A percentile compares a stretch with the other conserved stretches of the same genome.
Conservation (phyloP, 2,888 invertebrate genomes). For the Morpho achilles region DNA sequence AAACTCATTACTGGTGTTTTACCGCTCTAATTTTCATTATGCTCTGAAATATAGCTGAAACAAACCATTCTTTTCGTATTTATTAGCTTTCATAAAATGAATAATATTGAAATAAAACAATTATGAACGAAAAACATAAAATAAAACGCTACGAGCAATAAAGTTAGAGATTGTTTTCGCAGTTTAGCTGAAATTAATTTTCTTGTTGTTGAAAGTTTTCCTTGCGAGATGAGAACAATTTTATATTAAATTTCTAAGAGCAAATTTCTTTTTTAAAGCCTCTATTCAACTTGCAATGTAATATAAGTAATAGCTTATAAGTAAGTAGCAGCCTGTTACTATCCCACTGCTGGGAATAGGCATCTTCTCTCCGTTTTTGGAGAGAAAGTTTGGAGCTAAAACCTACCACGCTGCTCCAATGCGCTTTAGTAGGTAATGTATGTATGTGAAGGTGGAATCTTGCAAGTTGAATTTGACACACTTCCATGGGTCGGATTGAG, state of each 20-base stretch:
- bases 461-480: too few species aligned
- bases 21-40: conserved; percentile 12
- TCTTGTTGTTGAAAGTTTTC: conserved; percentile 12
- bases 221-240: conserved; percentile 3
- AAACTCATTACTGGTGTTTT: conserved; percentile 13
- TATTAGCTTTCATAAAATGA: conserved; percentile 14
- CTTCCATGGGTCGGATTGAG: too few species aligned
- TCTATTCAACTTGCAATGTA: too few species aligned
- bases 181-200: conserved; percentile 8
- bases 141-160: background rate
- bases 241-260: background rate
- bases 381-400: too few species aligned
- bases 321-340: too few species aligned
- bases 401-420: too few species aligned
- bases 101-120: conserved; percentile 4
- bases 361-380: too few species aligned
- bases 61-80: conserved; percentile 4
- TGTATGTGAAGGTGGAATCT: too few species aligned
- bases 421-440: too few species aligned
- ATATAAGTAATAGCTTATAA: too few species aligned
- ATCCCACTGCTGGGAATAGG: too few species aligned
- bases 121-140: background rate
- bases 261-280: too few species aligned
- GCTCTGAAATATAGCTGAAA: conserved; percentile 11
- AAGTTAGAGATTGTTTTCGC: conserved; percentile 13